Evolutionary conservation across 2,888 invertebrate species (phyloP).

Genomic region (Callinectes sapidus): DNA sequence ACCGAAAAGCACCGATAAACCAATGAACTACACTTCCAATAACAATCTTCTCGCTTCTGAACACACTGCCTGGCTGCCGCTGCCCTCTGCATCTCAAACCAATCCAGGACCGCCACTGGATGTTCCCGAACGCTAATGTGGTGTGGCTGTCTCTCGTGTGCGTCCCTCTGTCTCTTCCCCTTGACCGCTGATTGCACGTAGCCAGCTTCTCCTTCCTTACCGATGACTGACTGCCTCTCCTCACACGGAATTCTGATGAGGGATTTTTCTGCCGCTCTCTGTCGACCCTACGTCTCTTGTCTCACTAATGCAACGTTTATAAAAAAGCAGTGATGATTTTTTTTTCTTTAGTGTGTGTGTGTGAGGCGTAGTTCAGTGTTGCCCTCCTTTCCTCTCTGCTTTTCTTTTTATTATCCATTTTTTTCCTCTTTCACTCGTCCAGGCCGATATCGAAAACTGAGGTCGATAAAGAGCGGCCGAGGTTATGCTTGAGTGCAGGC

Average conservation of each 20-base stretch:
- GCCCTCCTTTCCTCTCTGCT: background rate
- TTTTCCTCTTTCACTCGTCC: background rate
- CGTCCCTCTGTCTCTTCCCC: background rate
- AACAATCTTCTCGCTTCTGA: background rate
- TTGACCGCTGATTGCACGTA: background rate
- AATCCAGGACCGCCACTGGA: background rate
- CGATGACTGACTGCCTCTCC: background rate
- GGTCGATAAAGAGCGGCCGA: conserved; percentile 7
- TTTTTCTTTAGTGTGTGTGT: background rate
- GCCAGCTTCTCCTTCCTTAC: background rate
- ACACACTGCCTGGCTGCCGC: background rate
- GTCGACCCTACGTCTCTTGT: background rate
- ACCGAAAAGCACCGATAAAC: background rate
- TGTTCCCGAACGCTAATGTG: background rate
- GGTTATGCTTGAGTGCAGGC: conserved; percentile 28
- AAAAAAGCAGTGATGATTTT: background rate
- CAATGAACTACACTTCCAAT: background rate
- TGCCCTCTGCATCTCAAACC: background rate
- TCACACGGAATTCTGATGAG: background rate
- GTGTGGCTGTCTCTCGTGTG: background rate
- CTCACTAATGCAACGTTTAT: background rate
- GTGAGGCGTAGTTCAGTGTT: background rate
- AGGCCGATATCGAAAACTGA: conserved; percentile 14
- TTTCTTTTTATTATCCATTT: background rate
- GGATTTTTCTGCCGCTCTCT: background rate